Conservation (phyloP, 2,113 vertebrate genomes). For the Galbula dea region DNA sequence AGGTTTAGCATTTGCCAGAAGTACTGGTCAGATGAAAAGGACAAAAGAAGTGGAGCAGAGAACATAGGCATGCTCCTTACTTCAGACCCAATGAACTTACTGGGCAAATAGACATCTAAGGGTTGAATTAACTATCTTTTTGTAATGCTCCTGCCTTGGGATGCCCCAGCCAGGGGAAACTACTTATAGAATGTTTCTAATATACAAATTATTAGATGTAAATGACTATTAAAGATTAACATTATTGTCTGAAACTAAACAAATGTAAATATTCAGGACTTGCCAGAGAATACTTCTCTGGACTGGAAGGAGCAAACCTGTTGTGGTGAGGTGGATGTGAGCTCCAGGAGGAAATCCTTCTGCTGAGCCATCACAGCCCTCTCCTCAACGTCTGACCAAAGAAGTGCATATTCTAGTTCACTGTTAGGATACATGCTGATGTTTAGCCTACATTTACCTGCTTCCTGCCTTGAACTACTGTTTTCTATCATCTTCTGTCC, state of each 20-base stretch:
- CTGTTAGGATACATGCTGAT: neutral
- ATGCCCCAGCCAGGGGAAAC: neutral
- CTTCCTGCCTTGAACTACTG: neutral
- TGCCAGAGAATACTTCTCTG: neutral
- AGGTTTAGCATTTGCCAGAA: neutral
- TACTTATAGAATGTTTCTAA: neutral
- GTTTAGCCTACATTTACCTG: neutral
- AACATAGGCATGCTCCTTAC: neutral
- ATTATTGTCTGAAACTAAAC: neutral
- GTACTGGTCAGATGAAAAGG: neutral
- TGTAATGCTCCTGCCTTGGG: neutral
- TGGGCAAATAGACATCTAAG: neutral
- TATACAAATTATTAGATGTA: neutral
- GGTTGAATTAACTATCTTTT: neutral
- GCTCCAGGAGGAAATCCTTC: neutral
- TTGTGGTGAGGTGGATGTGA: neutral
- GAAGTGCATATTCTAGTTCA: neutral
- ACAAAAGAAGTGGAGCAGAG: neutral
- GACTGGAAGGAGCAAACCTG: neutral
- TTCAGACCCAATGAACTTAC: neutral
- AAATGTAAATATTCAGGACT: neutral
- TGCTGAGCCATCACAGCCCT: neutral
- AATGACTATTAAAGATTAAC: neutral
- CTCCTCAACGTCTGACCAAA: neutral
- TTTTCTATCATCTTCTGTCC: neutral